Base-by-base conservation (phyloP, 2,888 invertebrate genomes). In the Drosophila helvetica region DNA sequence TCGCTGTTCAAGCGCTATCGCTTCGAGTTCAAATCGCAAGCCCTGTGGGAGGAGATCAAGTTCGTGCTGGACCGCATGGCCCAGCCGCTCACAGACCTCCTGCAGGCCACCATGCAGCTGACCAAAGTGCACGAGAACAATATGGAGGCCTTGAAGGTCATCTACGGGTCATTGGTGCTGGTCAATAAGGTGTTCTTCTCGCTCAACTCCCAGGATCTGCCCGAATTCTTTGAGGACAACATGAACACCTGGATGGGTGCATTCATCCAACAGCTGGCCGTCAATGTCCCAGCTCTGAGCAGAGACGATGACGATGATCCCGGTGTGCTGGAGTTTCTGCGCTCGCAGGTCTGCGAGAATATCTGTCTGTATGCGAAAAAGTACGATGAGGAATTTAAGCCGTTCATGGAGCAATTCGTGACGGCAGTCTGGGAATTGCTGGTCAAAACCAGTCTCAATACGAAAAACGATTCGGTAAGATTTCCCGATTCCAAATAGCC, bases 171-270 rank as follows among this genome's bases (percentile, higher is more conserved):
- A 0, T 93, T 99, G 42, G 95, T 96, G 22, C 93, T 98, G 27
- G 96, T 98, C 64, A 96, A 96, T 88, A 98, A 99, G 92, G 97
- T 99, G 55, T 99, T 99, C 93, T 98, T 98, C 92, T 99, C 99
- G 0, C 94, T 99, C 19, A 99, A 99, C 92, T 97, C 96, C 78
- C 99, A 99, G 94, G 99, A 99, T 92, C 93, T 99, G 80, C 99
- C 99, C 0, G 99, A 99, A 93, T 99, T 97, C 93, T 99, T 99
- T 91, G 99, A 99, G 92, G 99, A 99, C 91, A 98, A 99, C 91
- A 98, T 99, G 96, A 93, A 93, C 22, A 94, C 94, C 0, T 99
- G 99, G 99, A 99, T 99, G 98, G 94, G 94, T 0, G 95, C 97
- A 87, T 96, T 99, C 82, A 95, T 97, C 56, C 94, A 94, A 33